Evolutionary conservation across 2,888 invertebrate species (phyloP), one percentile per base, ranked within the genome.

Genomic region (Argyra leucocephala): DNA sequence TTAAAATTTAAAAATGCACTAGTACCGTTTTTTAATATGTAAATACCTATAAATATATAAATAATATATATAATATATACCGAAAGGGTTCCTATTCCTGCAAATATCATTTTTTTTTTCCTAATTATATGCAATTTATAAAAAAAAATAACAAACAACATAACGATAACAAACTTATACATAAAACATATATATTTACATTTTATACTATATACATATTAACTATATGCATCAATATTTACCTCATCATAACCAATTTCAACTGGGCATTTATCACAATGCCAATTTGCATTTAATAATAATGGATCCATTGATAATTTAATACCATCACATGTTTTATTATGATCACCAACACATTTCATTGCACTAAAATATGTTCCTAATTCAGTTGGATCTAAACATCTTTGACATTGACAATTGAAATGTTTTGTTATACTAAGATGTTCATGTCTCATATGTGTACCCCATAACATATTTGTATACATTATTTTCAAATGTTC

Each of bases 381-480:
- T 23, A 90, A 75, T 77, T 93, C 93, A 0, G 90, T 89, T n/a
- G 90, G 88, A 77, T 93, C 92, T 57, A 81, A 77, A 71, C 93
- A 93, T 69, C 93, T 84, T 64, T 80, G 75, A 75, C 93, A 93
- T 70, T 80, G 81, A 69, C 93, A 93, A 1, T 82, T 76, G 71
- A 93, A 93, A 74, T 90, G 91, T 78, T 93, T 93, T 0, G 90
- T 89, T 67, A 88, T 85, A 70, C 83, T 82, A 23, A 93, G 80
- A 80, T 93, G 92, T 70, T 90, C 88, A 67, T 89, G 83, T 69
- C 93, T 83, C 57, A 88, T 86, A 75, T 88, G 87, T 0, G 93
- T 93, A 1, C 91, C 89, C 93, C 93, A 93, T 67, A 94, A 78
- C 12, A 91, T 90, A 74, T 93, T 92, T 6, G 92, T 91, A 72